Evolutionary conservation across 1,140 invertebrate species (phyloP).

Genomic region (Protaetia brevitarsis): DNA sequence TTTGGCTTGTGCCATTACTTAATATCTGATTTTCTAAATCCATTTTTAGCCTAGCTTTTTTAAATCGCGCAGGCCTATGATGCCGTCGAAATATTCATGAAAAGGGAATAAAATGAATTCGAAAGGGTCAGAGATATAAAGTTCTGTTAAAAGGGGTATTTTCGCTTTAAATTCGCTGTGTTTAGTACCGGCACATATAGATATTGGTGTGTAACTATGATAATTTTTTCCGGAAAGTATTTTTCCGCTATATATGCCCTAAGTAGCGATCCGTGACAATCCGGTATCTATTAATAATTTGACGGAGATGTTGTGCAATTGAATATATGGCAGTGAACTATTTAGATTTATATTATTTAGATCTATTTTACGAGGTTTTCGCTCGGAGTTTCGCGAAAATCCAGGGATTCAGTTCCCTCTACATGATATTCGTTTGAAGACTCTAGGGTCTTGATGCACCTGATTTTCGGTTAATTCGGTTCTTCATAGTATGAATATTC

Average conservation of each 20-base stretch:
- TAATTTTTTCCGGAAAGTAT: constrained; percentile 29
- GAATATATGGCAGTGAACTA: constrained; percentile 32
- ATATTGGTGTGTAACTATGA: constrained; percentile 14
- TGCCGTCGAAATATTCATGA: constrained; percentile 36
- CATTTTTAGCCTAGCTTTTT: constrained; percentile 28
- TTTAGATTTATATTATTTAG: constrained; percentile 22
- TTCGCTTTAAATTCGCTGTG: constrained; percentile 28
- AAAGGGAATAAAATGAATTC: constrained; percentile 31
- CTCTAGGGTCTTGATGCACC: no score
- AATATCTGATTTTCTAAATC: constrained; percentile 27
- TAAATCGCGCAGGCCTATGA: constrained; percentile 32
- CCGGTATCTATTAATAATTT: constrained; percentile 35
- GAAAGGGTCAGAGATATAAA: constrained; percentile 16
- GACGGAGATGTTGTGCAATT: constrained; percentile 27
- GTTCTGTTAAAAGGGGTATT: constrained; percentile 29
- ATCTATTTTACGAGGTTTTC: not conserved
- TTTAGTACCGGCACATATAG: constrained; percentile 27
- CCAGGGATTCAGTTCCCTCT: not conserved
- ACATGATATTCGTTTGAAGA: not conserved
- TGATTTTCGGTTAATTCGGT: no score
- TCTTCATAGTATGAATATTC: not conserved
- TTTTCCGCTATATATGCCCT: constrained; percentile 28
- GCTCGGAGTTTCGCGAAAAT: not conserved
- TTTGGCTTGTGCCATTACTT: constrained; percentile 24
- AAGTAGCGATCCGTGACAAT: constrained; percentile 27